Evolutionary conservation across 2,797 vertebrate species (phyloP).

Genomic region (Cuculus canorus): DNA sequence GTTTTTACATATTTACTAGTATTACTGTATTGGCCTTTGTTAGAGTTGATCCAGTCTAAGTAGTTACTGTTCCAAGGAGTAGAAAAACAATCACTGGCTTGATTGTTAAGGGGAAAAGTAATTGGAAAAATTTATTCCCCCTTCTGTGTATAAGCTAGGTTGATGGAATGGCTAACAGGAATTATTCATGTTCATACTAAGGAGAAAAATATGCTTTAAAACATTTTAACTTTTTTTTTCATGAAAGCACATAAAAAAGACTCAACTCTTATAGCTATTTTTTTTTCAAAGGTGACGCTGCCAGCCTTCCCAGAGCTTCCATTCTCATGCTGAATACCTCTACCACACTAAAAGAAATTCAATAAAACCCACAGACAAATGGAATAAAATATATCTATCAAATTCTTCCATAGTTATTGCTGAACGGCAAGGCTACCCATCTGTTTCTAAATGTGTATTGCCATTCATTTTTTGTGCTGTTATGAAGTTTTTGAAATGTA

Average conservation of each 20-base stretch:
- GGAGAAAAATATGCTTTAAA: neutral
- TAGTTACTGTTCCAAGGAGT: neutral
- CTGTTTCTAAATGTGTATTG: neutral
- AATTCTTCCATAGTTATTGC: slow-evolving; percentile 27
- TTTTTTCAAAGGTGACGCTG: neutral
- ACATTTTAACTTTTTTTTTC: slow-evolving; percentile 18
- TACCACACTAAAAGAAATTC: neutral
- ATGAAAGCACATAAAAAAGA: slow-evolving; percentile 16
- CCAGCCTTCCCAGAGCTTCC: neutral
- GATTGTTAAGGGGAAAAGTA: neutral
- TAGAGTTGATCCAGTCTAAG: neutral
- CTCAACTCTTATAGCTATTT: neutral
- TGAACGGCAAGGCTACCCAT: neutral
- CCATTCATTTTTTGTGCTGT: neutral
- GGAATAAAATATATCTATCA: slow-evolving; percentile 10
- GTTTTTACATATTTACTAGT: neutral
- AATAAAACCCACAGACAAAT: neutral
- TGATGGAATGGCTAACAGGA: neutral
- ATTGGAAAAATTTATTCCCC: neutral
- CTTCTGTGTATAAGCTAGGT: neutral
- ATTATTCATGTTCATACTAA: neutral
- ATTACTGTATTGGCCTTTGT: neutral
- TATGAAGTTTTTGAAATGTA: neutral
- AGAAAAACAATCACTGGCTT: neutral
- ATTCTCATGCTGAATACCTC: neutral